A percentile compares a stretch with the other conserved stretches of the same genome.
Evolutionary conservation across 2,113 vertebrate species (phyloP).

Genomic region (Neomonachus schauinslandi): DNA sequence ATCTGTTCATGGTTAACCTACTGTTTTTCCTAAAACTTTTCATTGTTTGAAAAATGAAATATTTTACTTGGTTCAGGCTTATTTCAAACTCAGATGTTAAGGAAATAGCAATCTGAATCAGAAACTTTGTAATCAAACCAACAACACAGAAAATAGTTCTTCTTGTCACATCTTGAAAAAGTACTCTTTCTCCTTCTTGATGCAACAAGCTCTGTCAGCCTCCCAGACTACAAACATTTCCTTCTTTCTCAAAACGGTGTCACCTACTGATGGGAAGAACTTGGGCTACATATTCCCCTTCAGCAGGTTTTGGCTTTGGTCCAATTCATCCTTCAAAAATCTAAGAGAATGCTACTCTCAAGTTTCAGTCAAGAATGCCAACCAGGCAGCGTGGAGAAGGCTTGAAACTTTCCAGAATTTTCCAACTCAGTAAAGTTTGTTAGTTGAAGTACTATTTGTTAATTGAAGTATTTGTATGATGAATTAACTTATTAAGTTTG

Average conservation of each 20-base stretch:
- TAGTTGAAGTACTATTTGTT: slow-evolving; percentile 41
- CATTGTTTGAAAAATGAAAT: slow-evolving; percentile 57
- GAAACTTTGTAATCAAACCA: slow-evolving; percentile 37
- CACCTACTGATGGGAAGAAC: not conserved
- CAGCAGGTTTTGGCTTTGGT: not conserved
- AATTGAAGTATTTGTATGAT: slow-evolving; percentile 25
- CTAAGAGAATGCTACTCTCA: not conserved
- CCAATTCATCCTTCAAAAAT: slow-evolving; percentile 26
- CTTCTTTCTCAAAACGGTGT: not conserved
- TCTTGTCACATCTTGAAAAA: slow-evolving; percentile 39
- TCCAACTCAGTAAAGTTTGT: slow-evolving; percentile 28
- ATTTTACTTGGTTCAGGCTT: slow-evolving; percentile 43
- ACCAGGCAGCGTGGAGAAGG: not conserved
- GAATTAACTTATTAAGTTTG: slow-evolving; percentile 43
- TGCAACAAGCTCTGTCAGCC: not conserved
- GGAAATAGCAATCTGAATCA: slow-evolving; percentile 58
- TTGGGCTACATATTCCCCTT: not conserved
- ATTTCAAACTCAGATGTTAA: slow-evolving; percentile 51
- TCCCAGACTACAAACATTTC: not conserved
- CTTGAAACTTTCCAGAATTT: not conserved
- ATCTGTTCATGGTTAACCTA: slow-evolving; percentile 6
- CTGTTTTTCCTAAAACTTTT: slow-evolving; percentile 37
- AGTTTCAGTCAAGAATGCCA: slow-evolving; percentile 5
- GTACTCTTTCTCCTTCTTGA: not conserved
- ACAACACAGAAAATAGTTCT: slow-evolving; percentile 53